Percentiles rank a stretch among this genome's conserved stretches.
Conservation (phyloP, 2,113 vertebrate species). For the Pleuronectes platessa region DNA sequence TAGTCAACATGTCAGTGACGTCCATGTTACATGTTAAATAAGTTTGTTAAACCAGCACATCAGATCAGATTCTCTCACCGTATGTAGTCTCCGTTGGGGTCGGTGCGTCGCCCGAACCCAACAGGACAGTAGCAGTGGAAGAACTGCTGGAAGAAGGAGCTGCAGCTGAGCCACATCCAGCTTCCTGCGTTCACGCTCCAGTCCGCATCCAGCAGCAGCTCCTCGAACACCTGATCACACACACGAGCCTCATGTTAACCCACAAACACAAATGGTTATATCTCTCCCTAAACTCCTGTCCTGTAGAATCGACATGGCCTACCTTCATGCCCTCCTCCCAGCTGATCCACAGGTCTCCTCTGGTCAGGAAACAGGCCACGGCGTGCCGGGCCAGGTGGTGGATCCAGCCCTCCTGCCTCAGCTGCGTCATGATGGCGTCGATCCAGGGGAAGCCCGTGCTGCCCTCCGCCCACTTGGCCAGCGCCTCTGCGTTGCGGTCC, state of each 20-base stretch:
- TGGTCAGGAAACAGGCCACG: conserved; percentile 95
- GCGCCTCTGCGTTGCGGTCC: conserved; percentile 96
- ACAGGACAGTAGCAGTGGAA: conserved; percentile 99
- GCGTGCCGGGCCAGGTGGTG: conserved; percentile 97
- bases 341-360: conserved; percentile 97
- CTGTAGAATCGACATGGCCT: background rate
- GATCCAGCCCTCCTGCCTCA: conserved; percentile 97
- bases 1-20: background rate
- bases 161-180: conserved; percentile 99
- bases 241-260: too few relatives aligned
- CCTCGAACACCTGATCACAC: conserved; percentile 91
- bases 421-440: conserved; percentile 98
- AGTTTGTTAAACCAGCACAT: background rate
- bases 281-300: too few relatives aligned
- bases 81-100: conserved; percentile 98
- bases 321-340: conserved; percentile 99
- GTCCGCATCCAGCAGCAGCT: conserved; percentile 95
- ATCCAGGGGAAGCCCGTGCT: conserved; percentile 97
- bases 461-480: conserved; percentile 98
- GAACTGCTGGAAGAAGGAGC: conserved; percentile 98
- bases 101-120: conserved; percentile 95
- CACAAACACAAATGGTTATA: too few relatives aligned
- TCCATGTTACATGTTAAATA: background rate
- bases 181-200: conserved; percentile 99
- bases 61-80: conserved; percentile 79